Conservation (phyloP, 2,797 vertebrate species). For the Gephyroberyx darwinii region DNA sequence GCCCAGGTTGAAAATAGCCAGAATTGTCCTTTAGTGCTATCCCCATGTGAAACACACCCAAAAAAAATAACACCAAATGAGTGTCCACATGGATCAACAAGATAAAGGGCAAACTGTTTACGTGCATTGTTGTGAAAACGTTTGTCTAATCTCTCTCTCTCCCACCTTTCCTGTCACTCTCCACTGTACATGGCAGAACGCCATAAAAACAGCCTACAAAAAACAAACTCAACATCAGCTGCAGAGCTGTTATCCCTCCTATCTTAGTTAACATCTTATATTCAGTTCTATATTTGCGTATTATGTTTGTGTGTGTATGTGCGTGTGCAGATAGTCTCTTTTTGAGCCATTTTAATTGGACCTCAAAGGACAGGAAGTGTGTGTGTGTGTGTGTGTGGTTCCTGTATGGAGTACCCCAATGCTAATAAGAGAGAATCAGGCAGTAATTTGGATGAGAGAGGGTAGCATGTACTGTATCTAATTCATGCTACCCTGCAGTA, state of each 20-base stretch:
- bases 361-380: slow-evolving; percentile 26
- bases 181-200: too few relatives aligned
- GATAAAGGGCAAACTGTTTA: too few relatives aligned
- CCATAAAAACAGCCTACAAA: too few relatives aligned
- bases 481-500: slow-evolving; percentile 24
- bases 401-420: neutral
- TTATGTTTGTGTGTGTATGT: neutral
- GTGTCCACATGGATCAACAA: too few relatives aligned
- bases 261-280: slow-evolving; percentile 8
- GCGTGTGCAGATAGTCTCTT: slow-evolving; percentile 22
- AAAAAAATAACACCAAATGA: too few relatives aligned
- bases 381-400: neutral
- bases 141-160: too few relatives aligned
- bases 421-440: neutral
- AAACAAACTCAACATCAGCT: too few relatives aligned
- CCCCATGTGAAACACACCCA: too few relatives aligned
- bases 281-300: neutral
- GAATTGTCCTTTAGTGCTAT: too few relatives aligned
- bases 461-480: neutral
- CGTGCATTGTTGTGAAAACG: too few relatives aligned
- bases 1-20: too few relatives aligned
- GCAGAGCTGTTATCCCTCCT: neutral
- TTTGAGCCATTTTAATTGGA: slow-evolving; percentile 27
- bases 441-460: neutral
- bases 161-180: too few relatives aligned